Conservation (phyloP, 2,797 vertebrate species). For the Dendrocincla tyrannina region DNA sequence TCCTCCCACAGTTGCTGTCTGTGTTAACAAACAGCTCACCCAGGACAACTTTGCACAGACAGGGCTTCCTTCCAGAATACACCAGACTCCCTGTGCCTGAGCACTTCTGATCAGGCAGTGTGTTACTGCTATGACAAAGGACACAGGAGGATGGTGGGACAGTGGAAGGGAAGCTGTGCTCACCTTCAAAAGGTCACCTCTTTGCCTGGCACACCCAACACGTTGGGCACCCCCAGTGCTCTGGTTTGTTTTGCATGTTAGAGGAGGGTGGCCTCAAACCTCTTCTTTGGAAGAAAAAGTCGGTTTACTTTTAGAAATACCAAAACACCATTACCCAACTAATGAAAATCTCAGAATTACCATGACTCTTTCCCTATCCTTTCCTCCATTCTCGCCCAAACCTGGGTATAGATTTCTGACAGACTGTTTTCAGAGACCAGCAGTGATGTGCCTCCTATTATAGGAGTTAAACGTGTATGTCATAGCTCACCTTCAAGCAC, state of each 20-base stretch:
- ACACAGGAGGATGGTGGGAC: not conserved
- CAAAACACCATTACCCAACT: not conserved
- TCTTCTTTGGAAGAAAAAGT: not conserved
- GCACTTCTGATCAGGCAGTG: not conserved
- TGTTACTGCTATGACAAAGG: rapidly evolving
- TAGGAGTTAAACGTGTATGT: rapidly evolving
- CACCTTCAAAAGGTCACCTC: not conserved
- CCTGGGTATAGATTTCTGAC: not conserved
- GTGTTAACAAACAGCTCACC: not conserved
- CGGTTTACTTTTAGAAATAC: not conserved
- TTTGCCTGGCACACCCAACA: not conserved
- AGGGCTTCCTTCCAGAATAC: not conserved
- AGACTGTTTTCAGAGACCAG: not conserved
- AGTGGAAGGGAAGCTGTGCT: not conserved
- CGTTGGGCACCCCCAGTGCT: rapidly evolving
- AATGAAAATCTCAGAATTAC: not conserved
- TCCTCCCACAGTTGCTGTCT: not conserved
- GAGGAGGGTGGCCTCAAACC: not conserved
- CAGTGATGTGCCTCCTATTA: not conserved
- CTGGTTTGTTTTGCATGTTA: not conserved
- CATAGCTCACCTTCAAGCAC: not conserved
- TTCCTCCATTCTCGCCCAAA: not conserved
- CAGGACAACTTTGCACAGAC: not conserved
- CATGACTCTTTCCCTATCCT: not conserved
- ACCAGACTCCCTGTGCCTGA: not conserved